Conservation (phyloP, 2,113 vertebrate genomes). For the Toxostoma redivivum region DNA sequence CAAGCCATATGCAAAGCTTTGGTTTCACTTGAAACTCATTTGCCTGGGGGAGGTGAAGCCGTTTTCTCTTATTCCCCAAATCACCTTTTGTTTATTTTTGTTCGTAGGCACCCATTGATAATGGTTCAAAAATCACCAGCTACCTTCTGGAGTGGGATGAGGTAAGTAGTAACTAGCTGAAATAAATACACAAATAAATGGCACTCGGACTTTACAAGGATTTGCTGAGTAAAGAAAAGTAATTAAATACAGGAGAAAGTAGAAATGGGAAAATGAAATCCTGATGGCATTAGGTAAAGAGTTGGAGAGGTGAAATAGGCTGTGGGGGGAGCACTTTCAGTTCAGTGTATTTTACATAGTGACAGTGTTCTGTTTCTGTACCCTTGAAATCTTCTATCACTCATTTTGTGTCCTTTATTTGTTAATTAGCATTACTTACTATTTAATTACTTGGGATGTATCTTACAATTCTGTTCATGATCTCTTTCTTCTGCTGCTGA, state of each 20-base stretch:
- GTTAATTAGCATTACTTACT: not conserved
- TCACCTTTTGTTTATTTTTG: slow-evolving; percentile 29
- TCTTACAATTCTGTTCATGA: not conserved
- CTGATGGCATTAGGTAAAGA: not conserved
- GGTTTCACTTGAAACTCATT: not conserved
- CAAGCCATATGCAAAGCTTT: slow-evolving; percentile 9
- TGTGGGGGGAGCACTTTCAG: not conserved
- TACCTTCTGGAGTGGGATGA: slow-evolving; percentile 98
- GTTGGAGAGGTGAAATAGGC: not conserved
- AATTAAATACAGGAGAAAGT: not conserved
- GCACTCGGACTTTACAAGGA: not conserved
- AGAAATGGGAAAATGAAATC: slow-evolving; percentile 19
- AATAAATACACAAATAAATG: slow-evolving; percentile 6
- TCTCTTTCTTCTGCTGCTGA: not conserved
- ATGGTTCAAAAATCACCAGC: slow-evolving; percentile 97
- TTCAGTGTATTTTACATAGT: not conserved
- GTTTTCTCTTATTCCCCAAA: not conserved
- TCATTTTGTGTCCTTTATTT: not conserved
- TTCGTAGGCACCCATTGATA: slow-evolving; percentile 88
- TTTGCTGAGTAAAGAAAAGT: not conserved
- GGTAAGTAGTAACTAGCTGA: slow-evolving; percentile 70
- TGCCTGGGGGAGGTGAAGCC: not conserved
- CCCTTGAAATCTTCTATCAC: not conserved
- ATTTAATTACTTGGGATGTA: not conserved
- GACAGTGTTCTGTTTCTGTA: not conserved